Evolutionary conservation across 2,888 invertebrate species (phyloP).

Genomic region (Himalopsyche japonica): DNA sequence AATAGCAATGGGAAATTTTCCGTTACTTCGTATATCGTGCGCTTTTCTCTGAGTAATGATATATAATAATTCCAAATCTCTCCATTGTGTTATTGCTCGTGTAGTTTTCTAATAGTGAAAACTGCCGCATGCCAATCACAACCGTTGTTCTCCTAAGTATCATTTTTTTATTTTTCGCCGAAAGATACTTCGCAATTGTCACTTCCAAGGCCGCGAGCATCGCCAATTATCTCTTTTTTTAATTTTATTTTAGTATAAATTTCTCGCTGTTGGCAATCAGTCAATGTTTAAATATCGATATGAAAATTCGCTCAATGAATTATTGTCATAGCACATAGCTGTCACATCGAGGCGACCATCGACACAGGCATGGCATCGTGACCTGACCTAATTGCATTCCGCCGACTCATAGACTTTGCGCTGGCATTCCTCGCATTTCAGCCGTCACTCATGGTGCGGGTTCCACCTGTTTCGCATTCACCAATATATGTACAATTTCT

Average conservation of each 20-base stretch:
- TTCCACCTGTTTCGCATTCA: background rate
- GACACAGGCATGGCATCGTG: slow-evolving; percentile 9
- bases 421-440: background rate
- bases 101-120: background rate
- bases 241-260: too few relatives aligned
- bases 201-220: background rate
- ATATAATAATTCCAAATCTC: background rate
- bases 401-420: background rate
- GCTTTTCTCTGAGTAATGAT: background rate
- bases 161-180: background rate
- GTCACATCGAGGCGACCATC: background rate
- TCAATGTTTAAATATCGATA: too few relatives aligned
- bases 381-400: slow-evolving; percentile 19
- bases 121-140: background rate
- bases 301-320: too few relatives aligned
- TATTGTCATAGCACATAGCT: background rate
- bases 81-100: background rate
- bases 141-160: background rate
- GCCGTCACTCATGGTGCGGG: background rate
- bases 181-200: background rate
- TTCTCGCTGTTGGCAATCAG: too few relatives aligned
- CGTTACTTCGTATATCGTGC: background rate
- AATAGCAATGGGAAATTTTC: background rate
- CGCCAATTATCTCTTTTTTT: background rate
- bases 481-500: background rate